A percentile compares a stretch with the other conserved stretches of the same genome.
phyloP scores from a whole-genome alignment of 2,888 invertebrate genomes.

The Sisyra nigra region DNA sequence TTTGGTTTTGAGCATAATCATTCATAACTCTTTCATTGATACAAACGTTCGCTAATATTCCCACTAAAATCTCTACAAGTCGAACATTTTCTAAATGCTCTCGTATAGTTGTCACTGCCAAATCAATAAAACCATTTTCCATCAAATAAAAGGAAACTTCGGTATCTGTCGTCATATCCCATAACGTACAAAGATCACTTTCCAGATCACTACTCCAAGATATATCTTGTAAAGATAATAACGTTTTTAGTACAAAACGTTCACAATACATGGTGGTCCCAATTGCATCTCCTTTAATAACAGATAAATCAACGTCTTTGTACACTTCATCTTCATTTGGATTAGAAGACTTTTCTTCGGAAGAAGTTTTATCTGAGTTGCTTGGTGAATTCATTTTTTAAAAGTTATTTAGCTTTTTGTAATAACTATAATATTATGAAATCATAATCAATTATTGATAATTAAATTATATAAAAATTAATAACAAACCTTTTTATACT shows the following conservation, averaged over 20 bases:
- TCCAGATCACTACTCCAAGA: slow-evolving; percentile 46
- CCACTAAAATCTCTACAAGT: slow-evolving; percentile 64
- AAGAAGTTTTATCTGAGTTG: too few relatives aligned
- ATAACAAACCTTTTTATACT: too few relatives aligned
- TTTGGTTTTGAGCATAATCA: slow-evolving; percentile 36
- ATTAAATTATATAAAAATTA: too few relatives aligned
- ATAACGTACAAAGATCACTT: slow-evolving; percentile 56
- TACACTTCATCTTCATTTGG: too few relatives aligned
- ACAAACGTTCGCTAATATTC: slow-evolving; percentile 73
- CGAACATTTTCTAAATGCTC: slow-evolving; percentile 41
- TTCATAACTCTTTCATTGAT: slow-evolving; percentile 44
- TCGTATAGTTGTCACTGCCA: slow-evolving; percentile 40
- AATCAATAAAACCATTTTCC: slow-evolving; percentile 46
- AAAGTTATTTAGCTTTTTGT: too few relatives aligned
- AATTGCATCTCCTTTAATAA: slow-evolving; percentile 56
- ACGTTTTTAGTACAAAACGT: slow-evolving; percentile 50
- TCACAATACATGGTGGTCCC: slow-evolving; percentile 69
- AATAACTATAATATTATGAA: too few relatives aligned
- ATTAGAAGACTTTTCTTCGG: too few relatives aligned
- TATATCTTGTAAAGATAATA: slow-evolving; percentile 43
- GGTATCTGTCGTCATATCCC: slow-evolving; percentile 73
- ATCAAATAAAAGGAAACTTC: slow-evolving; percentile 57
- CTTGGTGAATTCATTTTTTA: too few relatives aligned
- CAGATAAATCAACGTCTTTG: too few relatives aligned
- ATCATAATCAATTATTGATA: too few relatives aligned